These are phyloP conservation scores for Lycocerus yunnanus DNA, from an alignment of 2,888 invertebrate species.

Conservation along the genomic window DNA sequence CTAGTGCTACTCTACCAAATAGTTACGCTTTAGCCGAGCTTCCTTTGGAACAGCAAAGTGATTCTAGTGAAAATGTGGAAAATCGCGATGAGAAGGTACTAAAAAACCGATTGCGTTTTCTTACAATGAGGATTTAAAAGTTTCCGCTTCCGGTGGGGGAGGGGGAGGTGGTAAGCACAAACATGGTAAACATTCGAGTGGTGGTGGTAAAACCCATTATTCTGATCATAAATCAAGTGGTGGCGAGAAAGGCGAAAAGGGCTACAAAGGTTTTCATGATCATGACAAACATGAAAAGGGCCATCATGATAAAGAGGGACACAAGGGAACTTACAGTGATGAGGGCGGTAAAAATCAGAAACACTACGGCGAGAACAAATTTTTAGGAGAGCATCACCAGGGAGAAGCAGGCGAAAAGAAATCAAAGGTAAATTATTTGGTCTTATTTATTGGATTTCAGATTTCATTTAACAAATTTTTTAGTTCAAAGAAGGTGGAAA, in stretches of 20 bases:
- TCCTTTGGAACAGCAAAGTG: neutral
- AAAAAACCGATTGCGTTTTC: slow-evolving; percentile 46
- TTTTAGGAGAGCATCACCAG: slow-evolving; percentile 58
- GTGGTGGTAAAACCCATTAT: slow-evolving; percentile 33
- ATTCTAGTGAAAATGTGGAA: slow-evolving; percentile 52
- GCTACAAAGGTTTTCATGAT: slow-evolving; percentile 49
- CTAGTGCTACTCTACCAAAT: neutral
- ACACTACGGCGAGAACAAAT: slow-evolving; percentile 3
- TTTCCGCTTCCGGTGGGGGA: slow-evolving; percentile 17
- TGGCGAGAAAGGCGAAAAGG: slow-evolving; percentile 50
- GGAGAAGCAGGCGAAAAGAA: slow-evolving; percentile 60
- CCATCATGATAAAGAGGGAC: slow-evolving; percentile 56
- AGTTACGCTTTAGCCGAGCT: slow-evolving; percentile 4
- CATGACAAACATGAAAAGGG: slow-evolving; percentile 49
- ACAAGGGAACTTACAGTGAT: slow-evolving; percentile 58
- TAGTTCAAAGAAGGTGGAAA: slow-evolving; percentile 45
- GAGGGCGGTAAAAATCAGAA: slow-evolving; percentile 45
- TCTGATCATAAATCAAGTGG: slow-evolving; percentile 28
- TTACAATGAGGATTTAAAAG: slow-evolving; percentile 37
- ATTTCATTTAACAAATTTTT: neutral
- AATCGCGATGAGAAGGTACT: slow-evolving; percentile 41
- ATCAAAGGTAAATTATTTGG: slow-evolving; percentile 37
- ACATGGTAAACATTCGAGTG: slow-evolving; percentile 16
- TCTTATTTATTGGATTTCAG: neutral
- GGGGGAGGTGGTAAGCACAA: slow-evolving; percentile 17